Evolutionary conservation across 1,140 invertebrate genomes (phyloP), one percentile per base, ranked within the genome.

Genomic region (Centruroides sculpturatus): DNA sequence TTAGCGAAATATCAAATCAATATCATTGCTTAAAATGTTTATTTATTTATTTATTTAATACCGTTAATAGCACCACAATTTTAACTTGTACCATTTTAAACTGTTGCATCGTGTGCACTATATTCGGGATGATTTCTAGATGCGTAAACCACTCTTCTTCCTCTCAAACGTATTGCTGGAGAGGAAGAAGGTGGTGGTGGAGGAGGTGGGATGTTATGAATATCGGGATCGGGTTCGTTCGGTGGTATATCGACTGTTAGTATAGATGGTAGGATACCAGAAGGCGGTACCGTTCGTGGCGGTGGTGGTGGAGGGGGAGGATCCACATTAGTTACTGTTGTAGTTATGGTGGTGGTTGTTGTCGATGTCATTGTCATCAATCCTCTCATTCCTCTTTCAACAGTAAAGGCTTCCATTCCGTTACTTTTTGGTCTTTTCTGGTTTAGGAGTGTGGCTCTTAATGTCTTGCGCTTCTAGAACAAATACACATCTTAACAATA

Each of bases 351-450:
- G 23, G 35, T 36, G 8, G 54, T 35, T 55, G 11, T 41, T 41
- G 41, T 41, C 8, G 41, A 41, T 41, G 57, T 13, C 12, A 47
- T 55, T 6, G 23, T 23, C 51, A 61, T 57, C 5, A 59, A 57
- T 23, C 59, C 63, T 47, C 46, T 56, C 56, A 61, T 59, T 13
- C 60, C 60, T 50, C 55, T 55, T 46, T 65, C 64, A 35, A 65
- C 59, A 35, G 64, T 65, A 49, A 62, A 65, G 5, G 64, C 64
- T 55, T 65, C 64, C 64, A 87, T 80, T 7, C 87, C 85, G 69
- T 89, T 90, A 4, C 86, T 83, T 70, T 88, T 86, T 48, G 86
- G 81, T 52, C 86, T 80, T 65, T 86, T 82, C 64, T 86, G 82
- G 55, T 82, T 81, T 67, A 85, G 78, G 66, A 86, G 78, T 8